These are phyloP conservation scores for Silurus meridionalis DNA, from an alignment of 2,113 vertebrate species.

Conservation along the genomic window DNA sequence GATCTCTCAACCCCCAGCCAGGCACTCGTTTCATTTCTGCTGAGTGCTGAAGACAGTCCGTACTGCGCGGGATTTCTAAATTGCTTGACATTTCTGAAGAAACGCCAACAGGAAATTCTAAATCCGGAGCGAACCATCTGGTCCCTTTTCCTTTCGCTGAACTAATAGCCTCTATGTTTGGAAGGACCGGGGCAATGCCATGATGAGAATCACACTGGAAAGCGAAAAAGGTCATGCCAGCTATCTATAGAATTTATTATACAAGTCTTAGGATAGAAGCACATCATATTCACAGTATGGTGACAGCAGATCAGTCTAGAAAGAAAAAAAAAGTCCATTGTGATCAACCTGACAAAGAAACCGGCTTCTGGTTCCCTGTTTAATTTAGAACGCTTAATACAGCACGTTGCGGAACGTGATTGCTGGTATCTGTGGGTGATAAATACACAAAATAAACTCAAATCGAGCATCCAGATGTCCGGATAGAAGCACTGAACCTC, in stretches of 20 bases:
- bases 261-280: conserved; percentile 1
- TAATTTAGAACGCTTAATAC: not conserved
- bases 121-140: conserved; percentile 13
- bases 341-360: not conserved
- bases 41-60: not conserved
- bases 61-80: not conserved
- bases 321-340: not conserved
- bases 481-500: conserved; percentile 47
- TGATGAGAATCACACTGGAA: conserved; percentile 25
- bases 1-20: not conserved
- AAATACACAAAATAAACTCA: conserved; percentile 18
- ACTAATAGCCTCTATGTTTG: conserved; percentile 19
- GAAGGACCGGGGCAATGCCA: not conserved
- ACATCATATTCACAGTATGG: conserved; percentile 10
- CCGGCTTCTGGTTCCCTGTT: not conserved
- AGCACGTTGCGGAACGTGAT: not conserved
- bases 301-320: not conserved
- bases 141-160: not conserved
- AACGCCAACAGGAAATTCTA: conserved; percentile 24
- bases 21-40: not conserved
- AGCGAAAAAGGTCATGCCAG: conserved; percentile 20
- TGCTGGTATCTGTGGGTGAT: conserved; percentile 6
- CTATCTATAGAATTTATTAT: conserved; percentile 29
- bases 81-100: conserved; percentile 34
- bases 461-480: conserved; percentile 27